These are phyloP conservation scores for Ancistrus triradiatus DNA, from an alignment of 2,113 vertebrate species.

Conservation along the genomic window DNA sequence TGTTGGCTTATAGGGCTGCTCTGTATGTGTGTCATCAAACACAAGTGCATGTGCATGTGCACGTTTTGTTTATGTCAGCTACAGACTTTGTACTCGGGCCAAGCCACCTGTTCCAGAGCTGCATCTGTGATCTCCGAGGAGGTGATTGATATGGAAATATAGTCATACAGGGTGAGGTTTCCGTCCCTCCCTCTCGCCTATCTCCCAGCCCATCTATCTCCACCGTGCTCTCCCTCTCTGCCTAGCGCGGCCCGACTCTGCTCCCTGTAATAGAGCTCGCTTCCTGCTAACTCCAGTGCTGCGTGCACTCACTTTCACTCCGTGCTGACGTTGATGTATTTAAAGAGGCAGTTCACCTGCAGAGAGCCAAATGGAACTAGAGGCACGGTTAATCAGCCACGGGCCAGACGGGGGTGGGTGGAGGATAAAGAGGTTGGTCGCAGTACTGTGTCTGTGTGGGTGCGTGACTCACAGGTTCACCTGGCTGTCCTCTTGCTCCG, in stretches of 20 bases:
- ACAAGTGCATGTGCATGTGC: conserved; percentile 3
- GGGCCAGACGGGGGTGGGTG: conserved; percentile 12
- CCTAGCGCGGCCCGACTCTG: not conserved
- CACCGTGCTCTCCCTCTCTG: conserved; percentile 42
- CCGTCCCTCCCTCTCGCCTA: conserved; percentile 45
- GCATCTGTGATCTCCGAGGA: conserved; percentile 77
- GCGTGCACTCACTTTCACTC: not conserved
- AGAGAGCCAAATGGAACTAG: conserved; percentile 53
- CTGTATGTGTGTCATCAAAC: conserved; percentile 27
- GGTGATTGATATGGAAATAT: conserved; percentile 80
- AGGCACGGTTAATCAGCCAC: conserved; percentile 61
- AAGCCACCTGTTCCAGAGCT: conserved; percentile 75
- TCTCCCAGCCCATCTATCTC: conserved; percentile 41
- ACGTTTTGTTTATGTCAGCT: conserved; percentile 50
- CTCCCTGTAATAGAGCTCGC: conserved; percentile 35
- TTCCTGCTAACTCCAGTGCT: conserved; percentile 25
- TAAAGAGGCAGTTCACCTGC: conserved; percentile 57
- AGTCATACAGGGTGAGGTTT: conserved; percentile 66
- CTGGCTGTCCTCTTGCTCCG: conserved; percentile 81
- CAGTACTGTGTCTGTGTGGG: conserved; percentile 5
- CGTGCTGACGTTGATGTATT: conserved; percentile 54
- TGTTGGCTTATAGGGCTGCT: conserved; percentile 12
- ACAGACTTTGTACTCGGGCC: conserved; percentile 67
- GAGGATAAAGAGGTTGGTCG: too few relatives aligned
- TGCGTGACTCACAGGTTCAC: conserved; percentile 81